Evolutionary conservation across 2,888 invertebrate genomes (phyloP).

Genomic region (Pheosia tremula): DNA sequence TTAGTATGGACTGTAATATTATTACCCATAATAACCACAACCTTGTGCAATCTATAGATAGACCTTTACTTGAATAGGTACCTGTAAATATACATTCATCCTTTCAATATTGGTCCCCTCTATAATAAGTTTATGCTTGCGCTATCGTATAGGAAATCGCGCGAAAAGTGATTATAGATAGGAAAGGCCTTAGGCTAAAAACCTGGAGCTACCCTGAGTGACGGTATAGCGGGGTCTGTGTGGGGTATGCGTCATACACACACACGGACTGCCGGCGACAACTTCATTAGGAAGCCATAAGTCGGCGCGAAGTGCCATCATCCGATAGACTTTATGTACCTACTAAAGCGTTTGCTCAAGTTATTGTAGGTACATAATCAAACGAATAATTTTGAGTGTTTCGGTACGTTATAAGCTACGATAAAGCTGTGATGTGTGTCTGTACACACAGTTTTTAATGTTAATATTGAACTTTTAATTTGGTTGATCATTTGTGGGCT

Average conservation of each 20-base stretch:
- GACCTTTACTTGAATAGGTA: too few species aligned
- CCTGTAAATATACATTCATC: too few species aligned
- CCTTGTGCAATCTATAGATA: too few species aligned
- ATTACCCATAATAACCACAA: too few species aligned
- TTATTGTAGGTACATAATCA: slow-evolving; percentile 14
- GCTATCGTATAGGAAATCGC: slow-evolving; percentile 69
- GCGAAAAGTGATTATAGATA: slow-evolving; percentile 77
- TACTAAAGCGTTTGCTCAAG: slow-evolving; percentile 52
- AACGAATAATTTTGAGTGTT: slow-evolving; percentile 16
- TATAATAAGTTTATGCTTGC: slow-evolving; percentile 56
- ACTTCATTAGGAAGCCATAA: slow-evolving; percentile 79
- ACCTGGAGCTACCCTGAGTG: slow-evolving; percentile 44
- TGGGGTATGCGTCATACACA: slow-evolving; percentile 28
- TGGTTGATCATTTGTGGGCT: too few species aligned
- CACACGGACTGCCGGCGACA: slow-evolving; percentile 50
- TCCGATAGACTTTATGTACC: slow-evolving; percentile 48
- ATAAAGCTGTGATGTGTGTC: neutral
- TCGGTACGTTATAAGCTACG: neutral
- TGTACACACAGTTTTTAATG: neutral
- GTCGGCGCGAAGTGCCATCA: slow-evolving; percentile 59
- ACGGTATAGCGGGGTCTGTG: slow-evolving; percentile 11
- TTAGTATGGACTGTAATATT: too few species aligned
- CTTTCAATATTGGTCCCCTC: slow-evolving; percentile 40
- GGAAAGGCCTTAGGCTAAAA: slow-evolving; percentile 71
- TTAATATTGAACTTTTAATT: too few species aligned